Evolutionary conservation across 2,113 vertebrate genomes (phyloP), one percentile per base, ranked within the genome.

Genomic region (Rhynchopsitta pachyrhyncha): DNA sequence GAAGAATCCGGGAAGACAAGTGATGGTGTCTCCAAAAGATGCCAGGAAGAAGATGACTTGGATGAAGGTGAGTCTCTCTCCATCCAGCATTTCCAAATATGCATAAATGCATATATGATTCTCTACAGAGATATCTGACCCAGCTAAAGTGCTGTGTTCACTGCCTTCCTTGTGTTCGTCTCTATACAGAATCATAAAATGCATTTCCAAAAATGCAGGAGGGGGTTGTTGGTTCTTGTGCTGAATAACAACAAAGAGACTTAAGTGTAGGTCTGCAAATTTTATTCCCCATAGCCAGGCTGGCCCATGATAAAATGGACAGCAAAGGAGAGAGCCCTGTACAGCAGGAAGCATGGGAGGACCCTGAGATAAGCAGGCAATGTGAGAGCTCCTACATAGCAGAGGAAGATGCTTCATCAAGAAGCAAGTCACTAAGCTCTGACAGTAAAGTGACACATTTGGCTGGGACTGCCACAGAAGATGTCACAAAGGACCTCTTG

Each of bases 271-370:
- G 10, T 83, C 67, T 71, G 46, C 16, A 9, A 64, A 81, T 97
- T 94, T 96, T 97, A 79, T 75, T 95, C 60, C 86, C 66, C 52
- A n/a, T 82, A 98, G 98, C 91, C 28, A 71, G n/a, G 37, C 73
- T 84, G 55, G 70, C 42, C 39, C 57, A 28, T 5, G 12, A 82
- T 41, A 31, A 87, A 77, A 64, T 15, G 20, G 94, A 84, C 20
- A 47, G 80, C 83, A n/a, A 66, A 78, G 86, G 64, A 93, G 77
- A 8, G 85, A 82, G 70, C 41, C 53, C 44, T 73, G 67, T 35
- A 62, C 63, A 47, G 28, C 37, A 84, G 55, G 84, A 93, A 81
- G 41, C 47, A 39, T 0, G 2, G 70, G 57, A 79, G 68, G 63
- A 57, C 28, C 35, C 46, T 87, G 87, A 94, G 22, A 41, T 60